Percentiles rank a stretch among this genome's conserved stretches.
Conservation (phyloP, 2,797 vertebrate species). For the Sciaenops ocellatus region DNA sequence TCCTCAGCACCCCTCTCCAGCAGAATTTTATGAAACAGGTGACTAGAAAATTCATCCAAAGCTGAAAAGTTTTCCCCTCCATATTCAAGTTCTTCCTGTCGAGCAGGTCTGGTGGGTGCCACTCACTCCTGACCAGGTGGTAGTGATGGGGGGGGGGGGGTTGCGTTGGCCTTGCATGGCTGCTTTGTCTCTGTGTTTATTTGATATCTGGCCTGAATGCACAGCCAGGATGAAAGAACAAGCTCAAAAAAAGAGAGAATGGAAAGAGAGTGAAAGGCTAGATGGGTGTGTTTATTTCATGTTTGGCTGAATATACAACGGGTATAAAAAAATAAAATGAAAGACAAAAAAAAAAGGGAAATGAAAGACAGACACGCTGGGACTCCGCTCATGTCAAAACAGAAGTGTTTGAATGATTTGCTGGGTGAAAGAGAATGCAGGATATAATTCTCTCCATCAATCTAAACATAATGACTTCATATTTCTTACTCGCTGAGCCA, state of each 20-base stretch:
- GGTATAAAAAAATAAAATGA: conserved; percentile 3
- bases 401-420: conserved; percentile 60
- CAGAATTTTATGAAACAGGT: conserved; percentile 39
- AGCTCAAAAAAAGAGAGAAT: conserved; percentile 1
- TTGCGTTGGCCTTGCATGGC: conserved; percentile 26
- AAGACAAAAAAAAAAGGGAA: conserved; percentile 27
- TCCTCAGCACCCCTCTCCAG: conserved; percentile 15
- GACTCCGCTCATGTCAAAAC: conserved; percentile 57
- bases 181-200: conserved; percentile 70
- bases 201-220: conserved; percentile 59
- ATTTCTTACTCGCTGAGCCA: conserved; percentile 44
- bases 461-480: conserved; percentile 64
- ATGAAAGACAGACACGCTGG: conserved; percentile 64
- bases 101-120: conserved; percentile 32
- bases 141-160: not conserved
- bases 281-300: conserved; percentile 68
- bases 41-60: not conserved
- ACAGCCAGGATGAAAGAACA: conserved; percentile 52
- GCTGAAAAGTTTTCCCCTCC: conserved; percentile 5
- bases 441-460: conserved; percentile 54
- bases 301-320: conserved; percentile 54
- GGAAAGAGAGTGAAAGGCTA: conserved; percentile 56
- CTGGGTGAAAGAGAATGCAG: conserved; percentile 39
- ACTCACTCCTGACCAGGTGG: conserved; percentile 35
- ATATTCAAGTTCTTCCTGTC: conserved; percentile 6